Evolutionary conservation across 2,113 vertebrate genomes (phyloP).

Genomic region (Mystacornis crossleyi): DNA sequence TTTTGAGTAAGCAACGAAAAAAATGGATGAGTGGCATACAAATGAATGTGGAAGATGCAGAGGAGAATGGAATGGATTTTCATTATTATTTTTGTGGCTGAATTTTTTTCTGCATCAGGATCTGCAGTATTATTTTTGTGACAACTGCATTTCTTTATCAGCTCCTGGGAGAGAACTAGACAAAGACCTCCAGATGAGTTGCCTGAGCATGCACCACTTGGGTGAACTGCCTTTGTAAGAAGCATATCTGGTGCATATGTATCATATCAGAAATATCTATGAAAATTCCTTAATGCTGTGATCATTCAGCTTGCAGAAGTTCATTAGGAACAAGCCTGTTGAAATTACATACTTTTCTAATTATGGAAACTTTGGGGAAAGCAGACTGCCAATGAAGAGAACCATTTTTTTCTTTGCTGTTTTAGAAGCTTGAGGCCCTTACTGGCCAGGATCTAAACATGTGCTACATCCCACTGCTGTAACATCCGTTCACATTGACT

Average conservation of each 20-base stretch:
- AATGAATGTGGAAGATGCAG: not conserved
- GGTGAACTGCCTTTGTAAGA: not conserved
- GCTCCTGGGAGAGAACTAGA: not conserved
- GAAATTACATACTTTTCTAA: not conserved
- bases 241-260: not conserved
- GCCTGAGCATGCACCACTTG: not conserved
- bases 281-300: not conserved
- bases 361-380: not conserved
- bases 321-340: not conserved
- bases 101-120: not conserved
- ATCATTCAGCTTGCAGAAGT: not conserved
- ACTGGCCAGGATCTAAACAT: not conserved
- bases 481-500: not conserved
- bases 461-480: not conserved
- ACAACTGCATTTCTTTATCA: not conserved
- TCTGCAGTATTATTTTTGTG: not conserved
- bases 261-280: not conserved
- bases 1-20: slow-evolving; percentile 45
- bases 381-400: not conserved
- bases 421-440: not conserved
- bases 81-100: not conserved
- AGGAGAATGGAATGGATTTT: slow-evolving; percentile 35
- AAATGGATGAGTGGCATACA: slow-evolving; percentile 27
- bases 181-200: not conserved
- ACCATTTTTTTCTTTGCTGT: not conserved